Percentiles rank a stretch among this genome's conserved stretches.
phyloP scores from a whole-genome alignment of 2,113 vertebrate genomes.

The Catharus minimus region DNA sequence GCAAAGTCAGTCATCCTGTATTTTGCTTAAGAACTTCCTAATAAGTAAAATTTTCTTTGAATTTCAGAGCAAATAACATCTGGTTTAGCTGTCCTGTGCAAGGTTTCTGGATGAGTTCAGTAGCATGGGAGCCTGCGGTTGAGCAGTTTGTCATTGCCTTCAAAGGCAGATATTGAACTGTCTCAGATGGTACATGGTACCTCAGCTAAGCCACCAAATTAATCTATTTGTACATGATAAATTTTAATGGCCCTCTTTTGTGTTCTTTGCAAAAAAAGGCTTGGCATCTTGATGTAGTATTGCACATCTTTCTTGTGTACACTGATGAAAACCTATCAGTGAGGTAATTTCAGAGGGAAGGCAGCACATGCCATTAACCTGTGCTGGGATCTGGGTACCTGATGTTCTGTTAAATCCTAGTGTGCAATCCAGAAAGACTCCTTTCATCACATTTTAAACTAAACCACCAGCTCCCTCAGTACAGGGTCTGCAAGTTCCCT shows the following conservation, averaged over 20 bases:
- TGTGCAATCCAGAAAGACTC: not conserved
- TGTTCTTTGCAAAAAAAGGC: not conserved
- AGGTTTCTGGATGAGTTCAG: constrained; percentile 15
- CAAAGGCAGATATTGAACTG: not conserved
- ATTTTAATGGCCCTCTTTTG: not conserved
- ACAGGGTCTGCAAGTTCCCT: not conserved
- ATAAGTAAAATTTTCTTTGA: not conserved
- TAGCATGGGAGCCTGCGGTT: not conserved
- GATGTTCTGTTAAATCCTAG: not conserved
- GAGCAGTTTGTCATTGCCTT: not conserved
- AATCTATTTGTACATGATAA: not conserved
- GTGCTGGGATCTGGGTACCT: not conserved
- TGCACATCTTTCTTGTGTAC: not conserved
- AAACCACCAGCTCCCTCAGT: not conserved
- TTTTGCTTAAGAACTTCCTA: not conserved
- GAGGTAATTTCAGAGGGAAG: not conserved
- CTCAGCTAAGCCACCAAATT: not conserved
- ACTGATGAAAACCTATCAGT: not conserved
- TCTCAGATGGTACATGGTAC: not conserved
- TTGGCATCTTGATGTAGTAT: not conserved
- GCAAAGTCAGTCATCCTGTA: not conserved
- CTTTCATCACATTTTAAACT: not conserved
- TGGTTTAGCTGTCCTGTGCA: not conserved
- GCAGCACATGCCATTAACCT: not conserved
- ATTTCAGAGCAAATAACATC: constrained; percentile 21